Base-by-base conservation (phyloP, 1,140 invertebrate genomes). In the Leucophenga varia region DNA sequence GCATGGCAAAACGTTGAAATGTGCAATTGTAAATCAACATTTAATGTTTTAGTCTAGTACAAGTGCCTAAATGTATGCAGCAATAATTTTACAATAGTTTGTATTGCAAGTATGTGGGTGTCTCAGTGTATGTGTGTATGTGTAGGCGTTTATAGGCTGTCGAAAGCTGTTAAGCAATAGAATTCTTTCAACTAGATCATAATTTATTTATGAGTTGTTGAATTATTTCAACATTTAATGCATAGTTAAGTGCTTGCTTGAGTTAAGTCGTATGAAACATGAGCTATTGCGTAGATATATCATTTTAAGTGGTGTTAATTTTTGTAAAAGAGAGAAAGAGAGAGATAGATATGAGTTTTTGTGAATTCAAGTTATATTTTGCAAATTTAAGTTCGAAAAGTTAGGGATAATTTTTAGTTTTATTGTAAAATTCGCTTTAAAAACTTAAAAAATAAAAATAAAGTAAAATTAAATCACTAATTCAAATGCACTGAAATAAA, bases 301-400 rank as follows among this genome's bases (percentile, higher is more conserved):
- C 58, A 67, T 67, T 59, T 65, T 65, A 67, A 65, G 63, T 65
- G 63, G n/a, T n/a, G n/a, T n/a, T n/a, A n/a, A n/a, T n/a, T n/a
- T n/a, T n/a, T n/a, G n/a, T n/a, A n/a, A n/a, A n/a, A n/a, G n/a
- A n/a, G n/a, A n/a, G n/a, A n/a, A n/a, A n/a, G n/a, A n/a, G n/a
- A n/a, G n/a, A n/a, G n/a, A n/a, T n/a, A n/a, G n/a, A n/a, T n/a
- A n/a, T n/a, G n/a, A n/a, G n/a, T n/a, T n/a, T n/a, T n/a, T n/a
- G n/a, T n/a, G n/a, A n/a, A n/a, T n/a, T n/a, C n/a, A n/a, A n/a
- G n/a, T n/a, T n/a, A n/a, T n/a, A n/a, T n/a, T n/a, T n/a, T n/a
- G n/a, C n/a, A n/a, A n/a, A n/a, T n/a, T n/a, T n/a, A n/a, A n/a
- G n/a, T n/a, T n/a, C n/a, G n/a, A n/a, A n/a, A n/a, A n/a, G n/a